Evolutionary conservation across 2,888 invertebrate genomes (phyloP).

Genomic region (Tenthredo notha): DNA sequence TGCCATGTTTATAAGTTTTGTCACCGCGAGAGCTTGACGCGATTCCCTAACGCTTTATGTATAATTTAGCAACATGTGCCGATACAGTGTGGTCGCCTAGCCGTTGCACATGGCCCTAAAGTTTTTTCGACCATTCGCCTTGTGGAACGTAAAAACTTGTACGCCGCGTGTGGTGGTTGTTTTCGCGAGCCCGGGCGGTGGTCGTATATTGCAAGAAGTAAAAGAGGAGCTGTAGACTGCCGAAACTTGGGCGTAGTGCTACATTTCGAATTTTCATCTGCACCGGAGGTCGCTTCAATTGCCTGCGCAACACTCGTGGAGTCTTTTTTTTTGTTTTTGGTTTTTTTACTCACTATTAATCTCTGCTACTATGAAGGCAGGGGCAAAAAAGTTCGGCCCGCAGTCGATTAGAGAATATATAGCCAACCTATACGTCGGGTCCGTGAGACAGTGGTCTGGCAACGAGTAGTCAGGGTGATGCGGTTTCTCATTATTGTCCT

Average conservation of each 20-base stretch:
- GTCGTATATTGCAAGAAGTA: neutral
- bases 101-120: slow-evolving; percentile 26
- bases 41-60: neutral
- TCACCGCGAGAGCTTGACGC: neutral
- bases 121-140: slow-evolving; percentile 29
- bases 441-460: neutral
- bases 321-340: neutral
- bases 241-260: slow-evolving; percentile 1
- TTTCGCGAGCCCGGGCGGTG: slow-evolving; percentile 36
- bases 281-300: neutral
- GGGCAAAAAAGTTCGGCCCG: neutral
- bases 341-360: neutral
- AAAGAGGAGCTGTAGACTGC: neutral
- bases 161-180: slow-evolving; percentile 44
- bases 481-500: neutral
- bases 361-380: neutral
- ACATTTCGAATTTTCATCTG: neutral
- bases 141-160: slow-evolving; percentile 22
- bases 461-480: neutral
- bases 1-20: neutral
- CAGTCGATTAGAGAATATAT: neutral
- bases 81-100: neutral
- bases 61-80: slow-evolving; percentile 24
- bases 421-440: neutral
- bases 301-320: slow-evolving; percentile 5